phyloP scores from a whole-genome alignment of 2,888 invertebrate species.

The Calephelis perditalis region DNA sequence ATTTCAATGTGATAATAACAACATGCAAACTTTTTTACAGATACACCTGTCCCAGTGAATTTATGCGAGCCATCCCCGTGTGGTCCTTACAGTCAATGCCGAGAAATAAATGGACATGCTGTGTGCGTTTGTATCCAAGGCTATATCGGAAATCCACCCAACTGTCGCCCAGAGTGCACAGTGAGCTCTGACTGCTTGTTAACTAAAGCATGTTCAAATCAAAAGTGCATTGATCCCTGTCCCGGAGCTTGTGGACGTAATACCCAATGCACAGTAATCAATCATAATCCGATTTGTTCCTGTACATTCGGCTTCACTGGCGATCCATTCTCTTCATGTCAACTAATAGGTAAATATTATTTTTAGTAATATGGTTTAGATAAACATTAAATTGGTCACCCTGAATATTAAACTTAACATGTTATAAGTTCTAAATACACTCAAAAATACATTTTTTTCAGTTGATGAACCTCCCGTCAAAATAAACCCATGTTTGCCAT shows the following conservation, averaged over 20 bases:
- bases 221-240: conserved; percentile 87
- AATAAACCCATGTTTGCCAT: conserved; percentile 79
- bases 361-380: background rate
- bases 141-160: conserved; percentile 83
- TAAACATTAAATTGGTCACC: too few species aligned
- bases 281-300: conserved; percentile 82
- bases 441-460: conserved; percentile 29
- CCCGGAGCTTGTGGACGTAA: conserved; percentile 83
- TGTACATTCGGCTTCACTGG: conserved; percentile 82
- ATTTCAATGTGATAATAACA: too few species aligned
- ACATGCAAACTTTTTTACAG: conserved; percentile 37
- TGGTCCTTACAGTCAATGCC: conserved; percentile 86
- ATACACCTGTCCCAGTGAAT: conserved; percentile 39
- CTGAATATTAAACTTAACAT: too few species aligned
- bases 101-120: conserved; percentile 81
- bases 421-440: too few species aligned
- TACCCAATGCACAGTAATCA: conserved; percentile 79
- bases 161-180: conserved; percentile 88
- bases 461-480: conserved; percentile 50
- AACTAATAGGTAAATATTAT: conserved; percentile 59
- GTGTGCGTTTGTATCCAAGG: conserved; percentile 85
- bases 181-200: conserved; percentile 85
- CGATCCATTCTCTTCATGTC: conserved; percentile 85
- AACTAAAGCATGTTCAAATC: conserved; percentile 84
- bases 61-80: conserved; percentile 75